phyloP scores from a whole-genome alignment of 2,888 invertebrate genomes.

The Sylvicola cinctus region DNA sequence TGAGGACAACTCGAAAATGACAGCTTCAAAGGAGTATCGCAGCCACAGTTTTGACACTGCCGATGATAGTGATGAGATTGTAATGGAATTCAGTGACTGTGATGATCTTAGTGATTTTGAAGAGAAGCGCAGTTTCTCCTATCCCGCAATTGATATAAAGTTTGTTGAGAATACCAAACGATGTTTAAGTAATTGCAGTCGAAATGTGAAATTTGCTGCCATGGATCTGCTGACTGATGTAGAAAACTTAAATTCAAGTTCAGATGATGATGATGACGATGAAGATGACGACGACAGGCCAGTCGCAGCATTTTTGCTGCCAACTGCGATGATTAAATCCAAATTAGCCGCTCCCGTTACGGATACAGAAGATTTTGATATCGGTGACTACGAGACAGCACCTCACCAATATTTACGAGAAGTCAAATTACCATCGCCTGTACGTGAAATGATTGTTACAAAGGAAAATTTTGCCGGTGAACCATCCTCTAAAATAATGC shows the following conservation, averaged over 20 bases:
- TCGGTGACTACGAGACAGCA: constrained; percentile 11
- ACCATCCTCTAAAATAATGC: constrained; percentile 26
- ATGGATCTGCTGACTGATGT: constrained; percentile 26
- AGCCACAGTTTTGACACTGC: no score
- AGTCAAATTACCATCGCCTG: constrained; percentile 22
- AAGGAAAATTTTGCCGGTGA: constrained; percentile 24
- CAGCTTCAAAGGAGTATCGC: no score
- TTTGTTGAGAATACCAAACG: constrained; percentile 12
- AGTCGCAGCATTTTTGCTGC: constrained; percentile 18
- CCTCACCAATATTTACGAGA: constrained; percentile 7
- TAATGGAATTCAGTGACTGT: neutral
- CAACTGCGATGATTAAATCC: constrained; percentile 12
- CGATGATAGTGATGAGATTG: no score
- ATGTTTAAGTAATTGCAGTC: neutral
- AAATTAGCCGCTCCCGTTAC: constrained; percentile 18
- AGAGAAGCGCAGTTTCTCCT: constrained; percentile 2
- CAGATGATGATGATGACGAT: constrained; percentile 9
- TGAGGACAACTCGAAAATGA: constrained; percentile 13
- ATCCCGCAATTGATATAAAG: constrained; percentile 17
- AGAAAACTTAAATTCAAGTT: constrained; percentile 24
- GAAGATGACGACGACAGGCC: constrained; percentile 14
- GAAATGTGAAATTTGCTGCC: constrained; percentile 10
- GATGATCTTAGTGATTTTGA: constrained; percentile 5
- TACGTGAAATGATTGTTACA: constrained; percentile 26
- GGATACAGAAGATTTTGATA: constrained; percentile 21